Base-by-base conservation (phyloP, 2,888 invertebrate genomes). In the Mechanitis mazaeus region DNA sequence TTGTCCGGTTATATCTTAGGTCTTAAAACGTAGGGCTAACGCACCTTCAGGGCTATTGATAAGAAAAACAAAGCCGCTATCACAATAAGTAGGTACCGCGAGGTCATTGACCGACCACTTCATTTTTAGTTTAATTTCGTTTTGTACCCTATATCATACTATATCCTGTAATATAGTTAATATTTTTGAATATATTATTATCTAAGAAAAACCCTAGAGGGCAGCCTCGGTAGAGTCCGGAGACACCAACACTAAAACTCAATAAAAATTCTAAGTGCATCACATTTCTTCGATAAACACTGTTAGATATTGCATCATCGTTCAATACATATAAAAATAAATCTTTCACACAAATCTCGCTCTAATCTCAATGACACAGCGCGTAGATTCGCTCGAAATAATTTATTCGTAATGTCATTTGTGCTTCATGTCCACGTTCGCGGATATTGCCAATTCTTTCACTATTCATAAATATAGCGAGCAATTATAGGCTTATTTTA, bases 241-340 rank as follows among this genome's bases (percentile, higher is more conserved):
- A 42, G 42, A 42, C 42, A 42, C 42, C 42, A 42, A 9, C 9
- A 42, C 42, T 42, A 35, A 79, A 76, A 80, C 63, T 68, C 56
- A 67, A 71, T 75, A 81, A 86, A 84, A 85, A 87, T 86, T 79
- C 85, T 66, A 69, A 62, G 63, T 78, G 71, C 84, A 75, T 80
- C 77, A 76, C 80, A 83, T 83, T 83, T 82, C 85, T 82, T 75
- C 82, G 79, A 85, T 85, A 81, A 79, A 78, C 82, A 75, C 77
- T 81, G 83, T 85, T 85, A 84, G 80, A 71, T 73, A 80, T 87
- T 88, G 78, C 87, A 80, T 87, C 85, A 87, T 71, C 74, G 74
- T 55, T 35, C 54, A 35, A 47, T 58, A 31, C 55, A 28, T 53
- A 31, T 55, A 33, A 42, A 9, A 33, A 61, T 56, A 63, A 60